Evolutionary conservation across 1,140 invertebrate species (phyloP).

Genomic region (Diabrotica undecimpunctata): DNA sequence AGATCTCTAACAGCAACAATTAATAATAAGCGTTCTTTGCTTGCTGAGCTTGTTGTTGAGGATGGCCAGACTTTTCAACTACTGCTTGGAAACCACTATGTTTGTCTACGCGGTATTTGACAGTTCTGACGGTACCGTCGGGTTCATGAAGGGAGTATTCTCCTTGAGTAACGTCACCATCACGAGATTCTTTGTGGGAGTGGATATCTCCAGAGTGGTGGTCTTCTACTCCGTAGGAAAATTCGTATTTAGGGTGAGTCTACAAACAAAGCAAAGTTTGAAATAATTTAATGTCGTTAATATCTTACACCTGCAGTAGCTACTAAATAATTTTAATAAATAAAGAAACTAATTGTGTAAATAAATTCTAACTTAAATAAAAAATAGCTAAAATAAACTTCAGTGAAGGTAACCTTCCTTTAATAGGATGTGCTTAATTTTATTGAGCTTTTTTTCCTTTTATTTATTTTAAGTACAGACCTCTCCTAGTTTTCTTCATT

Average conservation of each 20-base stretch:
- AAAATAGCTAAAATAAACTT: no score
- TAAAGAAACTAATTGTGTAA: no score
- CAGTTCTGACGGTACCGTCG: conserved; percentile 56
- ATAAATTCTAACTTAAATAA: no score
- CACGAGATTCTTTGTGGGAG: conserved; percentile 49
- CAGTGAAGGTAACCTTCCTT: no score
- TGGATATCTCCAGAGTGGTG: conserved; percentile 56
- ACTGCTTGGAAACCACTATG: conserved; percentile 61
- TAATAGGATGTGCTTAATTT: no score
- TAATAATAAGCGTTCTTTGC: background rate
- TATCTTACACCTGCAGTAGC: background rate
- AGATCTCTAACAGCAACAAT: background rate
- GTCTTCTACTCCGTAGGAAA: conserved; percentile 54
- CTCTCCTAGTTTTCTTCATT: no score
- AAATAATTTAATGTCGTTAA: background rate
- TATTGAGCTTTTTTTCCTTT: no score
- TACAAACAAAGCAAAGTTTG: background rate
- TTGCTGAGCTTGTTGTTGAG: background rate
- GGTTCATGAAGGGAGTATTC: conserved; percentile 50
- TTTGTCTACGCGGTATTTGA: conserved; percentile 69
- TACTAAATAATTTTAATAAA: no score
- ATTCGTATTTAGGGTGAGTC: conserved; percentile 48
- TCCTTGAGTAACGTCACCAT: conserved; percentile 36
- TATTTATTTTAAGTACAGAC: no score
- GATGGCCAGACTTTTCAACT: conserved; percentile 49